Conservation (phyloP, 2,888 invertebrate genomes). For the Melinaea marsaeus region DNA sequence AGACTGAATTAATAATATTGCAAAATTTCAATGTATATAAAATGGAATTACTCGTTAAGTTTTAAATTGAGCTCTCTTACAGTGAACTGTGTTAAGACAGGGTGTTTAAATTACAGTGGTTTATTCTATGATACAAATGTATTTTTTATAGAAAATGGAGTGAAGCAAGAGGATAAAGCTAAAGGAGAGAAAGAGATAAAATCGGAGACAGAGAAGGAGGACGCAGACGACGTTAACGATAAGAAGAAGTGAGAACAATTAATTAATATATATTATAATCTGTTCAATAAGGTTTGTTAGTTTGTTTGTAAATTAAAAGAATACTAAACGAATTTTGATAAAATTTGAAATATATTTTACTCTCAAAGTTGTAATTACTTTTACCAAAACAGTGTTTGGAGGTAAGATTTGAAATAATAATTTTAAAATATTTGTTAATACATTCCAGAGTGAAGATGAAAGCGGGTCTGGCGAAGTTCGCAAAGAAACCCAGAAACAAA, state of each 20-base stretch:
- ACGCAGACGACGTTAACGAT: constrained; percentile 18
- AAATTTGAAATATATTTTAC: too few species aligned
- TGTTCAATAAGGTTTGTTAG: too few species aligned
- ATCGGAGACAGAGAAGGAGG: constrained; percentile 16
- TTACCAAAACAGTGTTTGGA: too few species aligned
- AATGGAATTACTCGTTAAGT: too few species aligned
- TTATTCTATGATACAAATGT: neutral
- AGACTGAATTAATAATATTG: too few species aligned
- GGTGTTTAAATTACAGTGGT: neutral
- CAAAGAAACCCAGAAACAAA: constrained; percentile 37
- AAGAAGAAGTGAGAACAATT: constrained; percentile 16
- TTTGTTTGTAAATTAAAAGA: too few species aligned
- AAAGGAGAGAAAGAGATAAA: constrained; percentile 17
- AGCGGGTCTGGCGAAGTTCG: constrained; percentile 36
- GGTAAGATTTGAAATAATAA: neutral
- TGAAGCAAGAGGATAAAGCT: constrained; percentile 27
- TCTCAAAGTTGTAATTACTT: too few species aligned
- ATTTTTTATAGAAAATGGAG: constrained; percentile 36
- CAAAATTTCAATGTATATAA: too few species aligned
- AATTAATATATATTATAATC: neutral
- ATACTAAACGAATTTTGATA: too few species aligned
- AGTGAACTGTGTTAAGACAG: too few species aligned
- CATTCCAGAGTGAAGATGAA: constrained; percentile 31
- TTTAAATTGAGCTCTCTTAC: too few species aligned
- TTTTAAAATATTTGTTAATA: neutral